Percentiles rank a stretch among this genome's conserved stretches.
These are phyloP conservation scores for Sphaerolaimus hirsutus DNA, from an alignment of 2,888 invertebrate genomes.

Conservation along the genomic window DNA sequence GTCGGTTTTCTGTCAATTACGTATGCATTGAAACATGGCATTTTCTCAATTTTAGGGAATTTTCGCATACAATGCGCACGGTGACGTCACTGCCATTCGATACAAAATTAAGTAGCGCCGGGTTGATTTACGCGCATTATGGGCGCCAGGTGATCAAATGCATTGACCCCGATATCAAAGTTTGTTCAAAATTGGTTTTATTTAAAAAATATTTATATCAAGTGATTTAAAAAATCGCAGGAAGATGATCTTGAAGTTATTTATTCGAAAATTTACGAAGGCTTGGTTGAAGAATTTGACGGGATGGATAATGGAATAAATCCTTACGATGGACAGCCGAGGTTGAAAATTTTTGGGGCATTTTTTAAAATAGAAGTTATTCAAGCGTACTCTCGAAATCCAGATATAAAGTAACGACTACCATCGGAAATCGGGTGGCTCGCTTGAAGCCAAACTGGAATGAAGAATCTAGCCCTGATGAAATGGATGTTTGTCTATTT, in stretches of 20 bases:
- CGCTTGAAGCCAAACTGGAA: conserved; percentile 57
- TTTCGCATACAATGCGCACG: conserved; percentile 26
- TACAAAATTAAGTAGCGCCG: conserved; percentile 71
- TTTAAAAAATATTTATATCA: no score
- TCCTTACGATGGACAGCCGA: conserved; percentile 9
- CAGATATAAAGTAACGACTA: conserved; percentile 50
- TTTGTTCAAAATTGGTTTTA: no score
- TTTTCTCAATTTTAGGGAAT: conserved; percentile 21
- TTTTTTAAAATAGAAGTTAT: no score
- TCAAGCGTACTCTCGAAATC: conserved; percentile 1
- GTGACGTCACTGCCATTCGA: conserved; percentile 14
- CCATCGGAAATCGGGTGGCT: conserved; percentile 43
- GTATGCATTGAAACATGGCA: background rate
- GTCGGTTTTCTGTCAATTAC: conserved; percentile 17
- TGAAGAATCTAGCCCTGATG: conserved; percentile 32
- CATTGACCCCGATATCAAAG: no score
- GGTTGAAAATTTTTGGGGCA: background rate
- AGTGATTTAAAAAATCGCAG: no score
- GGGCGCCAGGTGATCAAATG: no score
- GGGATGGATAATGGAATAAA: conserved; percentile 88
- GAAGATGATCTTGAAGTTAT: conserved; percentile 23
- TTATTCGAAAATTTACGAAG: conserved; percentile 45
- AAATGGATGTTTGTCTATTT: background rate
- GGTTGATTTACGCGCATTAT: conserved; percentile 65
- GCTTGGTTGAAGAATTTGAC: conserved; percentile 73